Base-by-base conservation (phyloP, 2,888 invertebrate genomes). In the Periphyllus acericola region DNA sequence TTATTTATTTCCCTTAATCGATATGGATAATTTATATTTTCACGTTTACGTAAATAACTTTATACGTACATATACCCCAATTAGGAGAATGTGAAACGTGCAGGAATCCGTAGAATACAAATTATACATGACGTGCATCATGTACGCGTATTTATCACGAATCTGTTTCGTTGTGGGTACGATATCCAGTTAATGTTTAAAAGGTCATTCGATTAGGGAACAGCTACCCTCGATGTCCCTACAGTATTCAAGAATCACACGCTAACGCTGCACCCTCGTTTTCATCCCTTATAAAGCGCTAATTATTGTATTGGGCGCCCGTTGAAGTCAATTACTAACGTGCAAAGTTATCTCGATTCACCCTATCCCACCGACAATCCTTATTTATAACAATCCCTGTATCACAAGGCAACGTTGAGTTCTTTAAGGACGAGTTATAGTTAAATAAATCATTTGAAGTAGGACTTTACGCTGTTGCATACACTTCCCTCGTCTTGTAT, bases 261-360 rank as follows among this genome's bases (percentile, higher is more conserved):
- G 36, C 19, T 6, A 36, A 4, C 36, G 9, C n/a, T n/a, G n/a
- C 80, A 19, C 66, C 36, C 80, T 66, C 17, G 36, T 79, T 80
- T 66, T 36, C 19, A 19, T 36, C 80, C 80, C n/a, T 66, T 66
- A 80, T 80, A 60, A 80, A 66, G 36, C 36, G 36, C 19, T 66
- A 60, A 80, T 80, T 80, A 66, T 66, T 80, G 19, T 40, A 66
- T 36, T 25, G 71, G 29, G 3, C 32, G 17, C 71, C 29, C 32
- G 71, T 71, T 8, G 80, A 36, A 55, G 36, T 36, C 17, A 80
- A 80, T 66, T 36, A 80, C 66, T 36, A n/a, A 36, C 36, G 3
- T 19, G 36, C 19, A n/a, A 1, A 34, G 66, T 36, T 60, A 79
- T 80, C 66, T 36, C 19, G 32, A 60, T 60, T 5, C 17, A 66